These are phyloP conservation scores for Psittacula echo DNA, from an alignment of 2,797 vertebrate genomes.

Conservation along the genomic window DNA sequence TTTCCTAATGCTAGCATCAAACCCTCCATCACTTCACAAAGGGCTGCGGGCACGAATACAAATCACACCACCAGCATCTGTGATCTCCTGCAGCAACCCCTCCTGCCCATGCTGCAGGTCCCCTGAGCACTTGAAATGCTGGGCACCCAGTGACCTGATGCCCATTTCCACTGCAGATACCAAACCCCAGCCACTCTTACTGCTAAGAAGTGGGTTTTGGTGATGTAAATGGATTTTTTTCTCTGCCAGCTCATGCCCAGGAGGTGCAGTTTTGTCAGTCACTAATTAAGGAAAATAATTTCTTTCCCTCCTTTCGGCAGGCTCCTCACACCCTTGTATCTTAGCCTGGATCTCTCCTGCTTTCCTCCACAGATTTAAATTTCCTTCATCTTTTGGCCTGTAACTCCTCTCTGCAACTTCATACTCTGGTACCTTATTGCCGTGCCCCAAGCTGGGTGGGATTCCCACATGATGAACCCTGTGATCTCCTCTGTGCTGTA, in stretches of 20 bases:
- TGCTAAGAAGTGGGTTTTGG: background rate
- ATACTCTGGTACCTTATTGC: background rate
- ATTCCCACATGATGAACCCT: background rate
- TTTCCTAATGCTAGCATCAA: background rate
- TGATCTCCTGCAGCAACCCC: background rate
- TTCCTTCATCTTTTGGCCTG: background rate
- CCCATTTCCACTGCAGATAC: background rate
- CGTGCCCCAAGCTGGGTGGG: background rate
- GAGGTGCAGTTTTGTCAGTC: conserved; percentile 19
- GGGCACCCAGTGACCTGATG: background rate
- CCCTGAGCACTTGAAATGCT: background rate
- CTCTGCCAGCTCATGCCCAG: background rate
- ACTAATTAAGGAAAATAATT: conserved; percentile 51
- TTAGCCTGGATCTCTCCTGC: background rate
- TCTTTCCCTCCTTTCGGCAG: conserved; percentile 22
- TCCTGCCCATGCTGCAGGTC: background rate
- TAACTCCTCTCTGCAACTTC: background rate
- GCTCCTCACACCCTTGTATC: background rate
- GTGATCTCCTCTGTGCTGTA: background rate
- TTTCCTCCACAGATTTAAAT: background rate
- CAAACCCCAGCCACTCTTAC: background rate
- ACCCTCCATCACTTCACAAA: background rate
- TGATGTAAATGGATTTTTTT: background rate
- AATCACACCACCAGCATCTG: accelerated
- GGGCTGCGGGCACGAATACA: background rate